phyloP scores from a whole-genome alignment of 2,888 invertebrate species.

The Theretra japonica region DNA sequence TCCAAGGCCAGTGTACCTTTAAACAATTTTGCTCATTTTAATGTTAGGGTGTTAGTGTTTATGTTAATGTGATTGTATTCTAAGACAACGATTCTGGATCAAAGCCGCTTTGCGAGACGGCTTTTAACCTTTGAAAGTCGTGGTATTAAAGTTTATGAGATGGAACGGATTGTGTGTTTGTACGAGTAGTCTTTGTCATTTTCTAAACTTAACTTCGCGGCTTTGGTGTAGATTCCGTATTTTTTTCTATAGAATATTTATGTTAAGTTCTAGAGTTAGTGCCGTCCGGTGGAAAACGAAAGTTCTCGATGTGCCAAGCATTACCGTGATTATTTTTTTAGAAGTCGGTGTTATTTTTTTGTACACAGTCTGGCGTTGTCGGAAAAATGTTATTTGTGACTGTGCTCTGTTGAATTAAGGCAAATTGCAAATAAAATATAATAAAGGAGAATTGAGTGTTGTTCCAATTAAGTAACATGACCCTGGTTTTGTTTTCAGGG shows the following conservation, averaged over 20 bases:
- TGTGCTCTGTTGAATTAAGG: too few species aligned
- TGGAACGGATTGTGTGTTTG: background rate
- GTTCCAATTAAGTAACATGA: too few species aligned
- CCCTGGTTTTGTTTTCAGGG: too few species aligned
- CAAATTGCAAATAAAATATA: too few species aligned
- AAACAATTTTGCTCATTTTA: slow-evolving; percentile 27
- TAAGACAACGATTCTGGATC: slow-evolving; percentile 23
- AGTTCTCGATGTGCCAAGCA: slow-evolving; percentile 69
- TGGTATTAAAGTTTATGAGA: background rate
- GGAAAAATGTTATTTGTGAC: background rate
- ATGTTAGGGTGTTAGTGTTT: slow-evolving; percentile 15
- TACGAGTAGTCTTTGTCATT: too few species aligned
- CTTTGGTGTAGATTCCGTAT: slow-evolving; percentile 22
- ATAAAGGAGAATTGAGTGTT: too few species aligned
- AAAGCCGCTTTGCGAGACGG: slow-evolving; percentile 8
- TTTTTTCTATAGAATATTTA: slow-evolving; percentile 20
- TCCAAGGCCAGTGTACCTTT: slow-evolving; percentile 26
- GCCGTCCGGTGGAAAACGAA: slow-evolving; percentile 73
- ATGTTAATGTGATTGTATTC: slow-evolving; percentile 13
- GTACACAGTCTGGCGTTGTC: slow-evolving; percentile 6
- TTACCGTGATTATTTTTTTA: slow-evolving; percentile 1
- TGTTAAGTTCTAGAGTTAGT: slow-evolving; percentile 60
- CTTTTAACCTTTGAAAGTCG: background rate
- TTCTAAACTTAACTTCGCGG: background rate
- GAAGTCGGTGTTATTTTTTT: background rate